Conservation (phyloP, 2,113 vertebrate species). For the Pseudopipra pipra region DNA sequence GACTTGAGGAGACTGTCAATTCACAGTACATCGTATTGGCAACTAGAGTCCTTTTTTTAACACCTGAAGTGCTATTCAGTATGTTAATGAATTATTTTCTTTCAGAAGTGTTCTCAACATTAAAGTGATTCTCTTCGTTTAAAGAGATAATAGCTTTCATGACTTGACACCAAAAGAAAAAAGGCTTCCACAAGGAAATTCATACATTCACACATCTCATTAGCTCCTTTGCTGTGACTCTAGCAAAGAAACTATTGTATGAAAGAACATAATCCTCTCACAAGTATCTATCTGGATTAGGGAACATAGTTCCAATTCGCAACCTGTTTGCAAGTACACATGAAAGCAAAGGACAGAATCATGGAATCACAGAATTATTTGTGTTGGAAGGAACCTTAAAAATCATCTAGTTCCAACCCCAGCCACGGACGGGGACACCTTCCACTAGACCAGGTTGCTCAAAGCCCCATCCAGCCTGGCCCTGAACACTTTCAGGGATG, state of each 20-base stretch:
- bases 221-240: neutral
- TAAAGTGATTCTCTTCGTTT: neutral
- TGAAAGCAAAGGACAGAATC: neutral
- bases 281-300: neutral
- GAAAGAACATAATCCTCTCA: neutral
- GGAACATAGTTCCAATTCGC: neutral
- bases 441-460: neutral
- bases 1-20: neutral
- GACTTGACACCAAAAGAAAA: neutral
- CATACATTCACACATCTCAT: neutral
- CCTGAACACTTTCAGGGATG: neutral
- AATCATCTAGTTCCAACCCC: neutral
- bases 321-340: neutral
- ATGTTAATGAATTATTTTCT: neutral
- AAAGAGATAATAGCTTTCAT: neutral
- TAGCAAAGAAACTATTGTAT: neutral
- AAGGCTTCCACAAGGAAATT: neutral
- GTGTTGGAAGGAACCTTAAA: neutral
- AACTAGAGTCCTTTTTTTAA: neutral
- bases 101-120: neutral
- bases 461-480: neutral
- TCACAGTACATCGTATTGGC: neutral
- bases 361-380: neutral
- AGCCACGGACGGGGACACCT: too few species aligned
- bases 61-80: neutral